These are phyloP conservation scores for Plusia festucae DNA, from an alignment of 2,888 invertebrate genomes.

Conservation along the genomic window DNA sequence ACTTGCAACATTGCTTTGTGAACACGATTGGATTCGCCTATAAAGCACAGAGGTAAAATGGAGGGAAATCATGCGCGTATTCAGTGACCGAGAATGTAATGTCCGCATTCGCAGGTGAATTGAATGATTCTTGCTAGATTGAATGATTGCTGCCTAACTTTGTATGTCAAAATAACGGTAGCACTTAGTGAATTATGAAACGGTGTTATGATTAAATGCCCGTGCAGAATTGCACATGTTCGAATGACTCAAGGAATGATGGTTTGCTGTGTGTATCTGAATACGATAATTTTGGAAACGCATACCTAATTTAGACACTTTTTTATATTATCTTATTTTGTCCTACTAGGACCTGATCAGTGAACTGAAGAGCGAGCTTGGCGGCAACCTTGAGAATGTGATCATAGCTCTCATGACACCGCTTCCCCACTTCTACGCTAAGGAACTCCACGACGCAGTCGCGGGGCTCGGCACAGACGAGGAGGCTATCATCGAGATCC, in stretches of 20 bases:
- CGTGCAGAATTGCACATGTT: neutral
- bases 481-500: slow-evolving; percentile 97
- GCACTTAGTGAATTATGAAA: neutral
- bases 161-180: slow-evolving; percentile 13
- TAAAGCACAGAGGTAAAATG: slow-evolving; percentile 11
- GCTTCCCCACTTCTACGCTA: slow-evolving; percentile 96
- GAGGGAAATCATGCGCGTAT: slow-evolving; percentile 9
- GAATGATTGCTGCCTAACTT: slow-evolving; percentile 37
- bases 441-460: slow-evolving; percentile 96
- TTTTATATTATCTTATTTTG: neutral
- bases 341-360: slow-evolving; percentile 91
- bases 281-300: no score
- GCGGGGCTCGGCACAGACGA: slow-evolving; percentile 96
- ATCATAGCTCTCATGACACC: slow-evolving; percentile 97
- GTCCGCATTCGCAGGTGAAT: slow-evolving; percentile 17
- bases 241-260: no score
- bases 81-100: slow-evolving; percentile 29
- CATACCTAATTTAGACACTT: no score
- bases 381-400: slow-evolving; percentile 96
- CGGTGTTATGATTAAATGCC: neutral
- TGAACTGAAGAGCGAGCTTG: slow-evolving; percentile 96
- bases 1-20: slow-evolving; percentile 7
- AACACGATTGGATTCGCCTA: slow-evolving; percentile 30
- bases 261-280: no score
- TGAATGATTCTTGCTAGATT: slow-evolving; percentile 40